Evolutionary conservation across 37 sponge, comb jelly and placozoan genomes (phyloP), one percentile per base, ranked within the genome.

Genomic region (Oscarella lobularis): DNA sequence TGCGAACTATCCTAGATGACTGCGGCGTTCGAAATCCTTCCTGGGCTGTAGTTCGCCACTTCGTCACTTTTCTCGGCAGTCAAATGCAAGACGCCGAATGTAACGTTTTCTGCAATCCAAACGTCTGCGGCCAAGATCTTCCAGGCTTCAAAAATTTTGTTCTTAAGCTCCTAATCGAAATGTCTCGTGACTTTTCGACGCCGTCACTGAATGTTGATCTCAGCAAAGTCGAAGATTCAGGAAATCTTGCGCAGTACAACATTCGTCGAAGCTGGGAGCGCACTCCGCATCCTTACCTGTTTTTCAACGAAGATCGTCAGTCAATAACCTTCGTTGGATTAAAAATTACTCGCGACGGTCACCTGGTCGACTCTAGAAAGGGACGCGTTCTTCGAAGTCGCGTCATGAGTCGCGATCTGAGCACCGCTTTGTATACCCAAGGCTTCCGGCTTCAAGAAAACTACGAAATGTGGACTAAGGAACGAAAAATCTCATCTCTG

Each of bases 201-300:
- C 71, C 71, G 29, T 68, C 71, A 4, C 71, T 68, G 6, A 34
- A 68, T 5, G 29, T 68, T 4, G 71, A 68, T 4, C 6, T 5
- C 6, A 30, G 35, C 31, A 20, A 48, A 20, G 60, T 27, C 9
- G 31, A 68, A 68, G 71, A 68, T 5, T 5, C 31, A 5, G 71
- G 71, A 5, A 14, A 14, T 14, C 35, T 4, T 14, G 71, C 29
- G 29, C 29, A 4, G 31, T 29, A 4, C 33, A 5, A 29, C 5
- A 30, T 68, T 4, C 6, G 71, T 4, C 6, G 71, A n/a, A 31
- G 71, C 29, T 68, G 71, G 71, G 71, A 68, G 29, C 71, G 31
- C n/a, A n/a, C n/a, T 14, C n/a, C 6, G n/a, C 71, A 68, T 34
- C 71, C 71, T 5, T 68, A 68, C 71, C 71, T 68, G 29, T 68